Evolutionary conservation across 2,888 invertebrate genomes (phyloP), one percentile per base, ranked within the genome.

Genomic region (Mellilla xanthometata): DNA sequence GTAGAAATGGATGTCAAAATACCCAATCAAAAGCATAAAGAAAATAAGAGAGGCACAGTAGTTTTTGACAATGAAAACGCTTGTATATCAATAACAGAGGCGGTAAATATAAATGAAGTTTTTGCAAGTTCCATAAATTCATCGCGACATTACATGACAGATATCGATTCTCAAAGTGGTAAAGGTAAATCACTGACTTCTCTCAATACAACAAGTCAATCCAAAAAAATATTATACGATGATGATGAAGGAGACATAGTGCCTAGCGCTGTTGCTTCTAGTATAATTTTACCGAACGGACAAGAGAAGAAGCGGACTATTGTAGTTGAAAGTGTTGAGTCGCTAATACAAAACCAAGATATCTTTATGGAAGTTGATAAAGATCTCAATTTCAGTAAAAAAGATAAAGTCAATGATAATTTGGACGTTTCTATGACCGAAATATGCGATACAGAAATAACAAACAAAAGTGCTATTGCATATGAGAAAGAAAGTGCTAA

Each of bases 251-350:
- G 15, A 10, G 24, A 46, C 19, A 52, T 53, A 15, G 39, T 52
- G 31, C 51, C 45, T 6, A 47, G 54, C 45, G 43, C 49, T 2
- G 24, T 58, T n/a, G 47, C 60, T 6, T 36, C 42, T 15, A 56
- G 55, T 23, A 32, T 45, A 13, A 40, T 29, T 24, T 11, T 36
- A 24, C 29, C 30, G 7, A 27, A 36, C 1, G 28, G 12, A 35
- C 22, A 40, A 19, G 32, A 30, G 26, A 35, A 35, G 15, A 35
- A 15, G 10, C 10, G 13, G 13, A 32, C 10, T 11, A 19, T 32
- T 10, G 22, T 13, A 1, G 9, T 43, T 8, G 38, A 43, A 8
- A 27, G 22, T n/a, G n/a, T 27, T 2, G 22, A 40, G 6, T 23
- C 35, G 7, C 30, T 35, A 11, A 4, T 39, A 35, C 27, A 39